Evolutionary conservation across 2,888 invertebrate species (phyloP).

Genomic region (Liodrosophila aerea): DNA sequence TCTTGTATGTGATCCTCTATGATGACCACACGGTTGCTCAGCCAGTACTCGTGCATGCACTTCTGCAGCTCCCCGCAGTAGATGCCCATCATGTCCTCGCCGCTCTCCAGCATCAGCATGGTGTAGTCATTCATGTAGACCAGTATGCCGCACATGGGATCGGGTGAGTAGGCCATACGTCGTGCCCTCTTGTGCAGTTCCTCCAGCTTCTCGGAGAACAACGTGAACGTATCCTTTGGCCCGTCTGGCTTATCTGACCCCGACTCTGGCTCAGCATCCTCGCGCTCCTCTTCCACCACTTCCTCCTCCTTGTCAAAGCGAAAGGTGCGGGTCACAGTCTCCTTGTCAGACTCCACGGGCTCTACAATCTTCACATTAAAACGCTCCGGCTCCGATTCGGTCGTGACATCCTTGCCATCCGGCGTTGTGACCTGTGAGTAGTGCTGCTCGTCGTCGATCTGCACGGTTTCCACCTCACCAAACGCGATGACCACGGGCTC

Average conservation of each 20-base stretch:
- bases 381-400: background rate
- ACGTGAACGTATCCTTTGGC: conserved; percentile 39
- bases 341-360: conserved; percentile 8
- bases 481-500: conserved; percentile 2
- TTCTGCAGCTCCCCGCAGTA: conserved; percentile 52
- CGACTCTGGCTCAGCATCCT: background rate
- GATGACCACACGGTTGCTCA: conserved; percentile 62
- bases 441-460: conserved; percentile 22
- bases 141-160: conserved; percentile 67
- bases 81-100: conserved; percentile 72
- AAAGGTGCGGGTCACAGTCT: conserved; percentile 41
- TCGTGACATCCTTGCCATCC: background rate
- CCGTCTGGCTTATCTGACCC: background rate
- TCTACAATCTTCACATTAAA: background rate
- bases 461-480: conserved; percentile 12
- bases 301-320: conserved; percentile 15
- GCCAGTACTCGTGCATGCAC: conserved; percentile 51
- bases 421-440: conserved; percentile 24
- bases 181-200: conserved; percentile 31
- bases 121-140: conserved; percentile 72
- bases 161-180: conserved; percentile 41
- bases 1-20: conserved; percentile 71
- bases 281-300: background rate
- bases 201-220: conserved; percentile 41
- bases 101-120: conserved; percentile 70